Evolutionary conservation across 2,797 vertebrate genomes (phyloP), one percentile per base, ranked within the genome.

Genomic region (Gallinago solitaria): DNA sequence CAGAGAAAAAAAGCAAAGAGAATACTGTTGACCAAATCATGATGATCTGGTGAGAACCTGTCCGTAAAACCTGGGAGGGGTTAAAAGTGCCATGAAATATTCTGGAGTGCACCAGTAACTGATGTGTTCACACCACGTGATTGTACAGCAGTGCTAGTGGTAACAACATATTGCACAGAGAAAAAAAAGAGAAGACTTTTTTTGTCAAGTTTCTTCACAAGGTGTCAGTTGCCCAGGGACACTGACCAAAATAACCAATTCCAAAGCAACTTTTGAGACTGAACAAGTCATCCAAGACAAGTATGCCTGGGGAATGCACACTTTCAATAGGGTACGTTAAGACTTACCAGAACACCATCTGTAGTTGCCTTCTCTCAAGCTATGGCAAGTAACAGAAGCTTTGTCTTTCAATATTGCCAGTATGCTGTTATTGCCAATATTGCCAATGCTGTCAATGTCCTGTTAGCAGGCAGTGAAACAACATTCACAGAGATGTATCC

Each of bases 61-160:
- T 19, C 32, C 35, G 33, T 54, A 63, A 88, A 88, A 88, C 6
- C 7, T 23, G 9, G 5, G 18, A 84, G 21, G 24, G 9, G 5
- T 45, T 39, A 48, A 64, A 56, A 54, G 27, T 78, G 33, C 33
- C 16, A 27, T 33, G 15, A 73, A 53, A 82, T 81, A 41, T 25
- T 79, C 28, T 57, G 21, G 3, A 2, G 9, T 64, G 16, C 53
- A 28, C 32, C 18, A 53, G 18, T 41, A 81, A n/a, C 30, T 16
- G 5, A 35, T 64, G n/a, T 54, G 59, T 28, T 78, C 16, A 57
- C 10, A 54, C 6, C 2, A 3, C 50, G 30, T 1, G 1, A 5
- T 6, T 59, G 24, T 47, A 50, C 37, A 43, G 41, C 10, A 37
- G 11, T 2, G 7, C 3, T 25, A 50, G 16, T 17, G 11, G 23